phyloP scores from a whole-genome alignment of 2,797 vertebrate genomes.

The Phataginus tricuspis region DNA sequence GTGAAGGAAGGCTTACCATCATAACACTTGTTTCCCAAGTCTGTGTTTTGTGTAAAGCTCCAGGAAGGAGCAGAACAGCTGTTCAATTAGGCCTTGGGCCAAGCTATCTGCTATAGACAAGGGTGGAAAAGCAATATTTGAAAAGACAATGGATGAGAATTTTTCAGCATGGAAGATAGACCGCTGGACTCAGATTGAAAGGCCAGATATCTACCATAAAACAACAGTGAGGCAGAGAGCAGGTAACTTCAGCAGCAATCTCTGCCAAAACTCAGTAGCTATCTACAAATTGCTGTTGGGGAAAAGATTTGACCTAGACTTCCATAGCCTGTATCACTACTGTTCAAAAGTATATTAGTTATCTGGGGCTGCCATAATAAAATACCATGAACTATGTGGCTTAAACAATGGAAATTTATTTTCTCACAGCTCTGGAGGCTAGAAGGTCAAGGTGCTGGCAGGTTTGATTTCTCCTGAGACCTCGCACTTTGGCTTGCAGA shows the following conservation, averaged over 20 bases:
- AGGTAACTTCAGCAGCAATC: background rate
- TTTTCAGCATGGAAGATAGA: background rate
- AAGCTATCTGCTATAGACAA: background rate
- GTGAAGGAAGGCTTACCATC: background rate
- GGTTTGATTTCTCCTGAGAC: background rate
- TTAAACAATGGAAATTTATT: background rate
- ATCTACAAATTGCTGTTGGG: background rate
- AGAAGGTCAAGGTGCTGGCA: background rate
- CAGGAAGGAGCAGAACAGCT: background rate
- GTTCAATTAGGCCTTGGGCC: slow-evolving; percentile 2
- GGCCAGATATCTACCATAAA: background rate
- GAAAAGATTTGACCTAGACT: background rate
- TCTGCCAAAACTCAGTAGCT: background rate
- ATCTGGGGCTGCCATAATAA: background rate
- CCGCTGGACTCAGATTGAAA: background rate
- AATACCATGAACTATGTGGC: background rate
- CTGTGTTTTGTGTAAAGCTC: background rate
- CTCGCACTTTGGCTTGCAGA: background rate
- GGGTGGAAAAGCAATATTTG: background rate
- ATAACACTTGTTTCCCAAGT: background rate
- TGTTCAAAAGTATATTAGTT: too few species aligned
- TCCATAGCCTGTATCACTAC: background rate
- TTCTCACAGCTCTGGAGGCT: background rate
- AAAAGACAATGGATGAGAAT: background rate
- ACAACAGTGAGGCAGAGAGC: background rate